Percentiles rank a stretch among this genome's conserved stretches.
These are phyloP conservation scores for Varecia variegata DNA, from an alignment of 2,797 vertebrate genomes.

Conservation along the genomic window DNA sequence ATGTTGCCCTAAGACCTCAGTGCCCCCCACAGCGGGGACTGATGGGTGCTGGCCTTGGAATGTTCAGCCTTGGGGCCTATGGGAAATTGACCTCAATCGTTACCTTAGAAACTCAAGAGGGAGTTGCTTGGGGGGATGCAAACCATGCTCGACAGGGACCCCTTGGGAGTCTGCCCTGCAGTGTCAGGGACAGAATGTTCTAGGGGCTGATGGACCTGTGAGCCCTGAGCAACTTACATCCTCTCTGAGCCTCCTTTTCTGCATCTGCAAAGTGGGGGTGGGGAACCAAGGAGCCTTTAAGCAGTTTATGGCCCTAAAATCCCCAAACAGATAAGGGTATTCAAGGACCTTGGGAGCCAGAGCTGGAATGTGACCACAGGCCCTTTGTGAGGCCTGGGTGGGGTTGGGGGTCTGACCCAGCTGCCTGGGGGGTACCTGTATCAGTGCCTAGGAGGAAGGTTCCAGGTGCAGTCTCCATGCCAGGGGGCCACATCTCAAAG, in stretches of 20 bases:
- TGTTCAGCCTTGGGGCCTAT: neutral
- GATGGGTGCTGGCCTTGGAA: neutral
- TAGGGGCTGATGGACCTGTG: fast-evolving
- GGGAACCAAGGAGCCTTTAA: neutral
- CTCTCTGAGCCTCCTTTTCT: neutral
- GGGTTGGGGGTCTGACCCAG: neutral
- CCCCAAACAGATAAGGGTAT: neutral
- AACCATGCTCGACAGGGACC: neutral
- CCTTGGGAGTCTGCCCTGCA: neutral
- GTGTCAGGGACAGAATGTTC: neutral
- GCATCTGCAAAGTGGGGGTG: neutral
- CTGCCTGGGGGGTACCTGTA: neutral
- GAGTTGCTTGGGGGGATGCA: too few relatives aligned
- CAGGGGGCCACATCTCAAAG: neutral
- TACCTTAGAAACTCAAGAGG: neutral
- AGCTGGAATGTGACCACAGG: neutral
- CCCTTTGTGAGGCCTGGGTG: neutral
- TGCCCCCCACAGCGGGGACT: neutral
- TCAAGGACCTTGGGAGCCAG: neutral
- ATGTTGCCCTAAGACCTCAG: neutral
- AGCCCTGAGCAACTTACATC: neutral
- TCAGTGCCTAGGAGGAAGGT: neutral
- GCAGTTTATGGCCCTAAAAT: neutral
- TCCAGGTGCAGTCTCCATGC: neutral
- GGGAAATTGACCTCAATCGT: neutral